These are phyloP conservation scores for Ondatra zibethicus DNA, from an alignment of 2,113 vertebrate genomes.

Conservation along the genomic window DNA sequence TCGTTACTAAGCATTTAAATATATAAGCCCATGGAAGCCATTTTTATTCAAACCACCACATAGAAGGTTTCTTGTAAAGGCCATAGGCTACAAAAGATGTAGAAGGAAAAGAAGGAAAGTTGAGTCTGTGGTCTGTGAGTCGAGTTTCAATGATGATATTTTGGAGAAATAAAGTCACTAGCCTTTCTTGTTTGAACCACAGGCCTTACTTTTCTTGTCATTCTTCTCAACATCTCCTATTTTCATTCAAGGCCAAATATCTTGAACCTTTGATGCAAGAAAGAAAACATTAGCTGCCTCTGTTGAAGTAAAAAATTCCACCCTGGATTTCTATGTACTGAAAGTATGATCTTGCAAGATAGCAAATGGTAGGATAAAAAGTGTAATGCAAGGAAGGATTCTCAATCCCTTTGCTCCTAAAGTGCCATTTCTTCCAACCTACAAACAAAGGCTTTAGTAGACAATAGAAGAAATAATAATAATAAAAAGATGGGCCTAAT, in stretches of 20 bases:
- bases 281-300: background rate
- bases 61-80: background rate
- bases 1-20: background rate
- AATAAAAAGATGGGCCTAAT: background rate
- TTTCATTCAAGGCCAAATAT: background rate
- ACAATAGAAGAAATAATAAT: background rate
- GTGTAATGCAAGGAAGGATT: background rate
- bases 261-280: background rate
- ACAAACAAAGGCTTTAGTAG: background rate
- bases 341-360: background rate
- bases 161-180: background rate
- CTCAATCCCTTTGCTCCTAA: background rate
- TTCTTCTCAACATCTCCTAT: background rate
- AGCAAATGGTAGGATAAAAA: background rate
- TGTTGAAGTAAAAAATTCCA: background rate
- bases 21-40: background rate
- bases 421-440: background rate
- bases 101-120: background rate
- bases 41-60: background rate
- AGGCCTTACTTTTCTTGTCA: background rate
- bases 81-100: background rate
- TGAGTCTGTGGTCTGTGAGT: background rate
- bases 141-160: background rate
- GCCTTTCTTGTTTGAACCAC: background rate
- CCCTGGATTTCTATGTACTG: background rate